Base-by-base conservation (phyloP, 2,797 vertebrate species). In the Tapera naevia region DNA sequence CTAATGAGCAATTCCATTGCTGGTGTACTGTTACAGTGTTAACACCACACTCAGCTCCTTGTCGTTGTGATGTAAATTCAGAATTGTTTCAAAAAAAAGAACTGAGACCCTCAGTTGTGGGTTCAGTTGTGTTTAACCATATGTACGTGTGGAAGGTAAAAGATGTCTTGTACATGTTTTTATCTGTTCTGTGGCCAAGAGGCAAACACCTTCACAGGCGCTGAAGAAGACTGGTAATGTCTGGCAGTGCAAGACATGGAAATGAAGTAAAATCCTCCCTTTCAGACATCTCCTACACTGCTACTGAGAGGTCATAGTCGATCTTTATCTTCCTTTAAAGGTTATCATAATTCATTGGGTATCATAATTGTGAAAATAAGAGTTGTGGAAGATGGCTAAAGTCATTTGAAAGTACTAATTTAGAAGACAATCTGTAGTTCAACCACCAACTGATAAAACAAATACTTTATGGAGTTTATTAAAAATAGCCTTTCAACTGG, bases 31-130 rank as follows among this genome's bases (percentile, higher is more conserved):
- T 86, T 93, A 58, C 30, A 66, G 45, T 70, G n/a, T 74, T 80
- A 94, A 72, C 86, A 72, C 56, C 56, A 70, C 33, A 81, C 66
- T 88, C 53, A 71, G 61, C 27, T 84, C 21, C 18, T 79, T 32
- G 46, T 12, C 86, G 62, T 90, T 58, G 69, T 91, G 91, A 88
- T 66, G 37, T 50, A 75, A 91, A 88, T 78, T 88, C 65, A 88
- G 18, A 88, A 76, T 45, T 0, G 3, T 70, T 90, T 93, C 58
- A 80, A 83, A 80, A 65, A 74, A 86, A 93, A 75, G 17, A 86
- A 65, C 65, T 37, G 7, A 62, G 32, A 71, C 70, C 19, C 70
- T 23, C 41, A 50, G 56, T 45, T 62, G 24, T 48, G 33, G 22
- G 75, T 84, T 82, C 25, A 6, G 19, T 89, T 82, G 28, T 69